Conservation (phyloP, 1,140 invertebrate species). For the Trachymyrmex septentrionalis region DNA sequence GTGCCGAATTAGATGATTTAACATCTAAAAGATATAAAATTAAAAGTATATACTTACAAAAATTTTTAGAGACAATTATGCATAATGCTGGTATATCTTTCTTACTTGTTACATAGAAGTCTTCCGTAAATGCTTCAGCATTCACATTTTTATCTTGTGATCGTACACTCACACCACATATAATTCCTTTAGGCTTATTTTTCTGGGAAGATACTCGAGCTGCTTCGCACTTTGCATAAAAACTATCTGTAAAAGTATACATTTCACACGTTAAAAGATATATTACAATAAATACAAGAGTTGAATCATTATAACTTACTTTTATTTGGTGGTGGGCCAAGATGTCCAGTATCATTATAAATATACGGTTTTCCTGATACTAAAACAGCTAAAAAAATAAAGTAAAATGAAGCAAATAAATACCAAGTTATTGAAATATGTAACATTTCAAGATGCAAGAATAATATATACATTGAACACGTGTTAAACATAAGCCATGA, state of each 20-base stretch:
- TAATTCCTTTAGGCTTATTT: slow-evolving; percentile 77
- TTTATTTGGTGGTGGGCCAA: slow-evolving; percentile 76
- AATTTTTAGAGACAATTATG: not conserved
- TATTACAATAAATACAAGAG: not conserved
- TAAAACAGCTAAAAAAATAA: slow-evolving; percentile 85
- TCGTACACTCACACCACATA: slow-evolving; percentile 76
- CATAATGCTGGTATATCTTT: slow-evolving; percentile 26
- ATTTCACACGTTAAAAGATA: not conserved
- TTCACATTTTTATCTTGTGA: slow-evolving; percentile 73
- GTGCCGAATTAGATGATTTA: slow-evolving; percentile 14
- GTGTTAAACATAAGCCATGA: slow-evolving; percentile 88
- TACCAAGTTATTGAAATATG: slow-evolving; percentile 80
- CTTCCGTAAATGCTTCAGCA: not conserved
- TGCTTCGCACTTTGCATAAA: slow-evolving; percentile 78
- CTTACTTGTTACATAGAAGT: not conserved
- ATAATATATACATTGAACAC: slow-evolving; percentile 89
- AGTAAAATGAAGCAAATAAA: not conserved
- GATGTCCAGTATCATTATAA: slow-evolving; percentile 77
- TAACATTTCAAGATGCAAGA: slow-evolving; percentile 84
- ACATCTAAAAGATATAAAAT: slow-evolving; percentile 1
- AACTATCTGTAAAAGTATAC: not conserved
- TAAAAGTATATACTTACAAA: not conserved
- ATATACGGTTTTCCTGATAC: slow-evolving; percentile 86
- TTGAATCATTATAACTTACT: slow-evolving; percentile 75
- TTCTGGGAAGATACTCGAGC: slow-evolving; percentile 77